Percentiles rank a stretch among this genome's conserved stretches.
Evolutionary conservation across 2,888 invertebrate species (phyloP).

Genomic region (Drosophila meridionalis): DNA sequence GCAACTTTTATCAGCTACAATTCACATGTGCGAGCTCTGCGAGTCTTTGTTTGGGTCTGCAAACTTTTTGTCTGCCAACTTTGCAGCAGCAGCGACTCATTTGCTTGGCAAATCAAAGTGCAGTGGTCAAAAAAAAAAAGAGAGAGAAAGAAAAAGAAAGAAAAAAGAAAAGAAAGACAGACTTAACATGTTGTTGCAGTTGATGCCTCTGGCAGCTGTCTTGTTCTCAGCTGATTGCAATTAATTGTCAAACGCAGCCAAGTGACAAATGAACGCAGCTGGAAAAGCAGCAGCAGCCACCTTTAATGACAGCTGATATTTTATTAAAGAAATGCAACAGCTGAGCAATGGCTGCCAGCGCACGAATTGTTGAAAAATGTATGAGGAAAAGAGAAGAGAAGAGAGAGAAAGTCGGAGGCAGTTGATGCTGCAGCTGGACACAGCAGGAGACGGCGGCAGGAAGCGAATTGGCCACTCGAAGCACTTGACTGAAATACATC

Average conservation of each 20-base stretch:
- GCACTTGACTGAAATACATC: slow-evolving; percentile 70
- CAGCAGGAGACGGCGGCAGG: slow-evolving; percentile 2
- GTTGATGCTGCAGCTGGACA: neutral
- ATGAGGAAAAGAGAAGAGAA: slow-evolving; percentile 25
- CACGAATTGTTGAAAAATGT: slow-evolving; percentile 69
- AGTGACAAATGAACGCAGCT: slow-evolving; percentile 69
- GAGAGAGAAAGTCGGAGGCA: neutral
- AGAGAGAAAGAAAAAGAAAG: neutral
- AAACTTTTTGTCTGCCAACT: slow-evolving; percentile 27
- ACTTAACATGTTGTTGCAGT: slow-evolving; percentile 40
- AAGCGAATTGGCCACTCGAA: slow-evolving; percentile 41
- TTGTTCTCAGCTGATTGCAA: slow-evolving; percentile 53
- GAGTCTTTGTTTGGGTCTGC: neutral
- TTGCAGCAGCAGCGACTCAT: slow-evolving; percentile 32
- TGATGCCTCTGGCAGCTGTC: slow-evolving; percentile 49
- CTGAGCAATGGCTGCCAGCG: slow-evolving; percentile 45
- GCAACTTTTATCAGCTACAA: neutral
- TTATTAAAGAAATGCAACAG: slow-evolving; percentile 73
- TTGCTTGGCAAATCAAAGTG: slow-evolving; percentile 42
- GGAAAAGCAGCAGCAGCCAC: slow-evolving; percentile 14
- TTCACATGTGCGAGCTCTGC: neutral
- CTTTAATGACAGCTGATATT: slow-evolving; percentile 74
- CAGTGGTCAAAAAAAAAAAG: neutral
- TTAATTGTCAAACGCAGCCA: slow-evolving; percentile 76
- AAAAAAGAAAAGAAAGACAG: neutral